A percentile compares a stretch with the other conserved stretches of the same genome.
These are phyloP conservation scores for Machaerirhynchus nigripectus DNA, from an alignment of 2,113 vertebrate species.

Conservation along the genomic window DNA sequence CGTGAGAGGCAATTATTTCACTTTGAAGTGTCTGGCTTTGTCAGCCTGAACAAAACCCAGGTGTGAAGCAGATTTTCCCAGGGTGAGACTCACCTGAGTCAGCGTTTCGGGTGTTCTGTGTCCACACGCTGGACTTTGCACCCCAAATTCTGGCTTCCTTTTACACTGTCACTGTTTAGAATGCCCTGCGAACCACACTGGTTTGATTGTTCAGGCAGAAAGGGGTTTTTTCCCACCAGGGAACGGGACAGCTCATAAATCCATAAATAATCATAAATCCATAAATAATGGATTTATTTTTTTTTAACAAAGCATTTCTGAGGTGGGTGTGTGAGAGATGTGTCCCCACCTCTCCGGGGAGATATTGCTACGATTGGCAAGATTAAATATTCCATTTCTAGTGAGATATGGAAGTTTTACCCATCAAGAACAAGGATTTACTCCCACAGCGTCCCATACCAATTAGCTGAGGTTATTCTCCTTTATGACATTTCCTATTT, in stretches of 20 bases:
- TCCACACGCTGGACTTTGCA: not conserved
- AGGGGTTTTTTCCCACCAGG: not conserved
- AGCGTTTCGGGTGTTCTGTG: fast-evolving
- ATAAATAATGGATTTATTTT: not conserved
- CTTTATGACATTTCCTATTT: not conserved
- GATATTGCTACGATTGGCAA: not conserved
- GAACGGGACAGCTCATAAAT: not conserved
- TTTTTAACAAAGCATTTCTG: not conserved
- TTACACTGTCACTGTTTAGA: not conserved
- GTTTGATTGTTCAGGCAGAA: not conserved
- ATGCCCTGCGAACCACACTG: not conserved
- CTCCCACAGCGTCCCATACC: not conserved
- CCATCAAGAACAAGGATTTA: not conserved
- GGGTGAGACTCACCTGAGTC: not conserved
- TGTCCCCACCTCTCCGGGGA: not conserved
- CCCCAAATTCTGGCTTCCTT: not conserved
- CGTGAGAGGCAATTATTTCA: not conserved
- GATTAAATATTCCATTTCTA: not conserved
- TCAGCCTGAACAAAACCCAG: not conserved
- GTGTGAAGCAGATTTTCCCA: not conserved
- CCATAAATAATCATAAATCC: too few relatives aligned
- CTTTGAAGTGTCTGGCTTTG: not conserved
- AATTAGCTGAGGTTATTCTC: not conserved
- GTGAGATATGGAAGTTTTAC: not conserved
- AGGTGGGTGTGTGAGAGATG: not conserved